phyloP scores from a whole-genome alignment of 2,797 vertebrate genomes.

The Rhincodon typus region DNA sequence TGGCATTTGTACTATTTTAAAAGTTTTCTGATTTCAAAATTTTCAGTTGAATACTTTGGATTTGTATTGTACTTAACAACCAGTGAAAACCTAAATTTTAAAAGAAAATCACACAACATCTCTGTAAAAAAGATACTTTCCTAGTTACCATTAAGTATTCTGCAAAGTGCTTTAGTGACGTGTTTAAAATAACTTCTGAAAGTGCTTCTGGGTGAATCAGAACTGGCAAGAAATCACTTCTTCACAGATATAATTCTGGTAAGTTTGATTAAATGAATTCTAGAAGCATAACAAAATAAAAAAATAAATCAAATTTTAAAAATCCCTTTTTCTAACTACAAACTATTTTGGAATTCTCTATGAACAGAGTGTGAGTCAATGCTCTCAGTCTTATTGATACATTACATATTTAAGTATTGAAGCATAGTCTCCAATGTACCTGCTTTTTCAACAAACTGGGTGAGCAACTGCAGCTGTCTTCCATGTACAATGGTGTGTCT shows the following conservation, averaged over 20 bases:
- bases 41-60: background rate
- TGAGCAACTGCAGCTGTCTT: slow-evolving; percentile 29
- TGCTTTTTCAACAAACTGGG: slow-evolving; percentile 9
- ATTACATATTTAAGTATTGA: background rate
- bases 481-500: slow-evolving; percentile 26
- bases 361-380: slow-evolving; percentile 14
- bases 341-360: too few species aligned
- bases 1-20: background rate
- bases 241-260: background rate
- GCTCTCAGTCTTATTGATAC: background rate
- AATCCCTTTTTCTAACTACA: background rate
- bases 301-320: background rate
- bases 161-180: background rate
- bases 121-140: background rate
- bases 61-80: background rate
- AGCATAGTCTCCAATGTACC: slow-evolving; percentile 9
- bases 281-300: background rate
- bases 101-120: background rate
- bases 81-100: background rate
- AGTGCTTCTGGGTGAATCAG: background rate
- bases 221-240: background rate
- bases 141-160: background rate
- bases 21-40: background rate
- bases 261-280: background rate
- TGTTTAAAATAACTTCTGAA: background rate